Conservation (phyloP, 1,140 invertebrate genomes). For the Capitella teleta region DNA sequence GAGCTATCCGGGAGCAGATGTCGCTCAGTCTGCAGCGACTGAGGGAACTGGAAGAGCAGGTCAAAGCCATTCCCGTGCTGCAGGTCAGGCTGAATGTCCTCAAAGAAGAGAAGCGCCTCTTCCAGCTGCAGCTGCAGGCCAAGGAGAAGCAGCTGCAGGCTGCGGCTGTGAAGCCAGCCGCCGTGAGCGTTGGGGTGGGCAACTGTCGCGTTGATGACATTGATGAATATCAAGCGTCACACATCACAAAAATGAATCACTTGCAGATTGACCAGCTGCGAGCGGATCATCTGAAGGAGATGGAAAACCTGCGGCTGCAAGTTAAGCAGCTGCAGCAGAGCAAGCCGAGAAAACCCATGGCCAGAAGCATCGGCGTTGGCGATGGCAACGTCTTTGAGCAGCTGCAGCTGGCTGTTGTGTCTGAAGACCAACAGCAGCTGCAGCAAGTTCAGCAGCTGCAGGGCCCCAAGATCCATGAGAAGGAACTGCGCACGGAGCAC, state of each 20-base stretch:
- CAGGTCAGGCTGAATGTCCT: constrained; percentile 62
- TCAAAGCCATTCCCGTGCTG: constrained; percentile 68
- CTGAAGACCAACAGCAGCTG: too few species aligned
- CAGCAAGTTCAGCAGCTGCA: too few species aligned
- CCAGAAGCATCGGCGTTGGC: constrained; percentile 23
- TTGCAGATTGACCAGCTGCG: background rate
- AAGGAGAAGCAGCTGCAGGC: constrained; percentile 20
- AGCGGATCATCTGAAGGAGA: background rate
- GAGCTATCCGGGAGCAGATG: constrained; percentile 59
- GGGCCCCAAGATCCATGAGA: constrained; percentile 6
- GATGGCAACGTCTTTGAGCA: constrained; percentile 28
- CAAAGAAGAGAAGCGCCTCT: constrained; percentile 60
- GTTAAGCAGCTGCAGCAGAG: background rate
- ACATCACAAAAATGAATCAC: background rate
- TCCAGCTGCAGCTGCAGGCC: constrained; percentile 49
- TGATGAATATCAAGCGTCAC: background rate
- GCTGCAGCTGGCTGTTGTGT: constrained; percentile 16
- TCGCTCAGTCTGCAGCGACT: constrained; percentile 62
- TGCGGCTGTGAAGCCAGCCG: too few species aligned
- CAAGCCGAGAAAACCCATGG: constrained; percentile 1
- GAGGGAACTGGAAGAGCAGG: constrained; percentile 70
- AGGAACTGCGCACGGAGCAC: constrained; percentile 15
- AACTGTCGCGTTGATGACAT: constrained; percentile 20
- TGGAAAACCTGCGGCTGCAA: background rate
- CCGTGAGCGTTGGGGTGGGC: constrained; percentile 36